Percentiles rank a stretch among this genome's conserved stretches.
These are phyloP conservation scores for Probaryconus sp. DNA, from an alignment of 1,140 invertebrate species.

Conservation along the genomic window DNA sequence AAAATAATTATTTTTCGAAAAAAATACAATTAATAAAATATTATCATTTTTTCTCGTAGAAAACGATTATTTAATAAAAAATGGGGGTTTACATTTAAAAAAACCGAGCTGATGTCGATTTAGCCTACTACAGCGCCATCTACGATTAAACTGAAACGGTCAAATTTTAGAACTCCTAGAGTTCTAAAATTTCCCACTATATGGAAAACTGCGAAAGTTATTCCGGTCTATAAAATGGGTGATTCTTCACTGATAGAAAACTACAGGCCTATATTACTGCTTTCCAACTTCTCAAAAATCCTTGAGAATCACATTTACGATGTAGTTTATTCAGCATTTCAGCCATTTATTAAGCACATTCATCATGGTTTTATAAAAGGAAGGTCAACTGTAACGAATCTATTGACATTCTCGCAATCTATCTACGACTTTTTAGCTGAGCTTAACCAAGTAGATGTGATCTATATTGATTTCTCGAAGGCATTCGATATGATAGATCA, in stretches of 20 bases:
- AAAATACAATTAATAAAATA: too few species aligned
- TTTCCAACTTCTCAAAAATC: not conserved
- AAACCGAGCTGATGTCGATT: too few species aligned
- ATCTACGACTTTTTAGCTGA: not conserved
- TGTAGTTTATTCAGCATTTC: not conserved
- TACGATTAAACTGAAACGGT: too few species aligned
- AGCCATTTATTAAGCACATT: not conserved
- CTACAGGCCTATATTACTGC: constrained; percentile 4
- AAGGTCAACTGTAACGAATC: constrained; percentile 4
- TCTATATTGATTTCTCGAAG: constrained; percentile 44
- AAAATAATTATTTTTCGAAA: too few species aligned
- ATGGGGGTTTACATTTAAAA: too few species aligned
- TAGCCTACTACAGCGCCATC: too few species aligned
- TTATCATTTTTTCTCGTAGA: too few species aligned
- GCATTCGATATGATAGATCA: constrained; percentile 48
- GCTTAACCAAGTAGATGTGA: not conserved
- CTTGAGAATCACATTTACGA: constrained; percentile 8
- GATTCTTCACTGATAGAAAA: too few species aligned
- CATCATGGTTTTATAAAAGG: not conserved
- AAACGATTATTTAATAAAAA: too few species aligned
- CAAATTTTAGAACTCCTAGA: too few species aligned
- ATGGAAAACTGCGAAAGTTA: constrained; percentile 17
- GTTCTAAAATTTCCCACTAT: constrained; percentile 10
- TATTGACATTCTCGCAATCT: constrained; percentile 2
- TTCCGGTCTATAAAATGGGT: constrained; percentile 13